A percentile compares a stretch with the other conserved stretches of the same genome.
Evolutionary conservation across 2,888 invertebrate species (phyloP).

Genomic region (Tholera decimalis): DNA sequence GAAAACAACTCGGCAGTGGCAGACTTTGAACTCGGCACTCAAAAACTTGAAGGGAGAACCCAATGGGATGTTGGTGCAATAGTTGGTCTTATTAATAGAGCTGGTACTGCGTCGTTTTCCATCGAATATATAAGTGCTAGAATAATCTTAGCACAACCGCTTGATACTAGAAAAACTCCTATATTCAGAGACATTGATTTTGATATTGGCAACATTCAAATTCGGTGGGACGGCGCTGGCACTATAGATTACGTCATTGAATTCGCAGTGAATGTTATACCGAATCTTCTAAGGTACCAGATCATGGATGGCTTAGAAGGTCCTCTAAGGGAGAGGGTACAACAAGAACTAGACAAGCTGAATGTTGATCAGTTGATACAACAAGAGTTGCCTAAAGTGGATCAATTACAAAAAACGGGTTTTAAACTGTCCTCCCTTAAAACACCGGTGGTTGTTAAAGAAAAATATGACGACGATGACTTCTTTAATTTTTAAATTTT

Average conservation of each 20-base stretch:
- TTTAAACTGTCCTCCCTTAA: constrained; percentile 86
- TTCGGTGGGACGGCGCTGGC: constrained; percentile 96
- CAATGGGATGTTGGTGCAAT: constrained; percentile 95
- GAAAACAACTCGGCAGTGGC: constrained; percentile 93
- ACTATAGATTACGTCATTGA: constrained; percentile 96
- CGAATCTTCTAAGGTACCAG: constrained; percentile 96
- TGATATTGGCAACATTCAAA: constrained; percentile 96
- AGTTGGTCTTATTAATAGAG: constrained; percentile 93
- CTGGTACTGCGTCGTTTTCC: constrained; percentile 94
- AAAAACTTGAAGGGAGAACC: constrained; percentile 94
- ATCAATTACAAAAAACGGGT: constrained; percentile 89
- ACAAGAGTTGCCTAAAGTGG: constrained; percentile 93
- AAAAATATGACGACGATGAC: constrained; percentile 83
- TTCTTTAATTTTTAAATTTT: constrained; percentile 84
- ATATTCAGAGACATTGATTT: constrained; percentile 94
- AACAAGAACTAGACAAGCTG: constrained; percentile 94
- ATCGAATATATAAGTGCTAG: constrained; percentile 94
- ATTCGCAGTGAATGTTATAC: constrained; percentile 95
- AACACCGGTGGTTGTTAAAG: constrained; percentile 62
- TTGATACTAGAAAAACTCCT: constrained; percentile 94
- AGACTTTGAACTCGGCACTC: constrained; percentile 95
- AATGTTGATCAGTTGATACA: constrained; percentile 94
- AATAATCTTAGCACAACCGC: constrained; percentile 93
- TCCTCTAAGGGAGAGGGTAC: constrained; percentile 94
- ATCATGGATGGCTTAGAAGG: constrained; percentile 96